phyloP scores from a whole-genome alignment of 2,797 vertebrate genomes.

The Hippopotamyrus pictus region DNA sequence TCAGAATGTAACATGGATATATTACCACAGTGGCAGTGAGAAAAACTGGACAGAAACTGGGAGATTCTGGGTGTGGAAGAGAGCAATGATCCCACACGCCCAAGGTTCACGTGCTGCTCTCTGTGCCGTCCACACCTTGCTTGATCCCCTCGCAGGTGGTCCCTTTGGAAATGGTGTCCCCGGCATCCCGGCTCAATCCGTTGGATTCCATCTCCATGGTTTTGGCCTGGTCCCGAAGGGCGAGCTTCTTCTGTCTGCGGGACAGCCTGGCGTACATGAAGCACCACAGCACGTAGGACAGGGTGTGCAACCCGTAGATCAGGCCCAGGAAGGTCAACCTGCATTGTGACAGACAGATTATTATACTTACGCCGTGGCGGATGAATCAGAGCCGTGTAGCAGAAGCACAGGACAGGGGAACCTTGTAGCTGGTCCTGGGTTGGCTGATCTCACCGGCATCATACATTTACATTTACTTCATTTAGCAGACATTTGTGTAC shows the following conservation, averaged over 20 bases:
- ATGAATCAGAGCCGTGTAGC: not conserved
- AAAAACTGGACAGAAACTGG: not conserved
- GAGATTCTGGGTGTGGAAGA: not conserved
- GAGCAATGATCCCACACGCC: not conserved
- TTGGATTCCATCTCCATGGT: conserved; percentile 40
- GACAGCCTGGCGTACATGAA: conserved; percentile 49
- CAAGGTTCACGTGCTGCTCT: conserved; percentile 56
- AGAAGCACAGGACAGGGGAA: not conserved
- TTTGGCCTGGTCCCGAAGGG: conserved; percentile 46
- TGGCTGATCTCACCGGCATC: not conserved
- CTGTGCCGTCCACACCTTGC: conserved; percentile 45
- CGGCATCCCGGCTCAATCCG: conserved; percentile 18
- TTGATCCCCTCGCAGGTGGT: conserved; percentile 37
- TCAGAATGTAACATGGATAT: not conserved
- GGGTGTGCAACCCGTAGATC: conserved; percentile 47
- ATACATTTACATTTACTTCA: not conserved
- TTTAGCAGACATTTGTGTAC: not conserved
- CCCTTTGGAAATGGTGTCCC: conserved; percentile 35
- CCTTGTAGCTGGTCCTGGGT: not conserved
- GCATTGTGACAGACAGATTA: conserved; percentile 8
- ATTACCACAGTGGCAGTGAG: not conserved
- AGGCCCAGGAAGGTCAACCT: conserved; percentile 61
- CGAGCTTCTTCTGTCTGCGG: conserved; percentile 51
- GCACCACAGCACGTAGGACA: conserved; percentile 49
- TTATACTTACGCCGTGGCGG: not conserved